Conservation (phyloP, 2,797 vertebrate genomes). For the Limnodromus scolopaceus region DNA sequence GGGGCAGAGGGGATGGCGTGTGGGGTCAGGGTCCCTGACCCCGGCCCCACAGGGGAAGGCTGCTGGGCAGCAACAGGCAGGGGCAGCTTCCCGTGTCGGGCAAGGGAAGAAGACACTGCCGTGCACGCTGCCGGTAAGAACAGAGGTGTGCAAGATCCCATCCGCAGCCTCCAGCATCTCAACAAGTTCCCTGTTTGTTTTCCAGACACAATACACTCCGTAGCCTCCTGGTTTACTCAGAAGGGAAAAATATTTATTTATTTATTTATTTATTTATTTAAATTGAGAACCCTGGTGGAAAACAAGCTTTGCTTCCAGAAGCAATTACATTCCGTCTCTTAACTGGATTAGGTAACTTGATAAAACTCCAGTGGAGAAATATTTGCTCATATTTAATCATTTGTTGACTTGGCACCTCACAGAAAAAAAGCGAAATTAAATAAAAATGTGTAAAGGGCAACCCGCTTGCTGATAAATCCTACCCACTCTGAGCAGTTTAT, state of each 20-base stretch:
- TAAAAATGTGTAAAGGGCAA: constrained; percentile 58
- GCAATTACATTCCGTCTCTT: constrained; percentile 33
- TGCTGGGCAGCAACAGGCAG: neutral
- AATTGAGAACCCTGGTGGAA: constrained; percentile 1
- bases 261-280: neutral
- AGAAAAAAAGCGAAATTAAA: constrained; percentile 54
- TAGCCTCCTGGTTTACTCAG: neutral
- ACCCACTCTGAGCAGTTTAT: constrained; percentile 41
- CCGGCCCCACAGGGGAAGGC: neutral
- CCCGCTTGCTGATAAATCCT: constrained; percentile 59
- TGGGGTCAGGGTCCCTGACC: neutral
- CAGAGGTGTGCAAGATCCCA: neutral
- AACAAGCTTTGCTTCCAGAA: constrained; percentile 30
- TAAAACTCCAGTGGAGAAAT: constrained; percentile 58
- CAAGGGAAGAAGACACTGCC: neutral
- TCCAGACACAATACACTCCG: neutral
- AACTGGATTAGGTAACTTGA: constrained; percentile 57
- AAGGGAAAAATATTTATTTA: neutral
- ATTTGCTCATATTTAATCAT: constrained; percentile 65
- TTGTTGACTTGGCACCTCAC: constrained; percentile 61
- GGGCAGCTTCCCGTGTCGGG: fast-evolving
- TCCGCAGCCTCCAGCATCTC: neutral
- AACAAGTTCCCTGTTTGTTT: neutral
- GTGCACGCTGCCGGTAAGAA: fast-evolving
- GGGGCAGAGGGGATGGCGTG: neutral